Base-by-base conservation (phyloP, 2,797 vertebrate species). In the Manis crassicaudata region DNA sequence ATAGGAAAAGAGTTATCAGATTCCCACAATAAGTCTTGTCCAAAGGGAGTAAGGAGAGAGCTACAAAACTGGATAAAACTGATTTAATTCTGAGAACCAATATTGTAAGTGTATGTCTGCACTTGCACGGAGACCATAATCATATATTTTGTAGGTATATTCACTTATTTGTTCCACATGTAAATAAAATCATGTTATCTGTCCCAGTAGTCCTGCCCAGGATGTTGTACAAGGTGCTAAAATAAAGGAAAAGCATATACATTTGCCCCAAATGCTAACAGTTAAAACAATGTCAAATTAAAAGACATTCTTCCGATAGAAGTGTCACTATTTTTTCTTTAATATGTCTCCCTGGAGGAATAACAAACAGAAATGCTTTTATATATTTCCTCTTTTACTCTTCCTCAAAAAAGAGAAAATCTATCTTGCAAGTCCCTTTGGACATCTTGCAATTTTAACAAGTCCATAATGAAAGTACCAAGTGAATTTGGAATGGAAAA, bases 381-480 rank as follows among this genome's bases (percentile, higher is more conserved):
- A 94, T 95, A 86, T 43, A 77, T 40, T 91, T 96, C 79, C 54
- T 92, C 60, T 77, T 96, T 92, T 67, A 75, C 65, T 96, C 65
- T 54, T 97, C 50, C 88, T 90, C 92, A 88, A 92, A 81, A 97
- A 97, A 96, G 70, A 23, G 50, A 60, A 98, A 97, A 96, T 87
- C 21, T 40, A 96, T 90, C 90, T 97, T 94, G 2, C 1, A 96
- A 94, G 85, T 97, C 54, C 89, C 75, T 97, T 52, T 52, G 94
- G 86, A 70, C 65, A 96, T 63, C 76, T 73, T 92, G 90, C 82
- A 97, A 96, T 82, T 87, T 83, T 95, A 97, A 97, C 70, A 95
- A 95, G 82, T 84, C 43, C 35, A 65, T 93, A 90, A 72, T 83
- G 80, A 90, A 97, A 97, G 95, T 75, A 96, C 82, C 97, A 92